Conservation (phyloP, 2,797 vertebrate genomes). For the Megalops cyprinoides region DNA sequence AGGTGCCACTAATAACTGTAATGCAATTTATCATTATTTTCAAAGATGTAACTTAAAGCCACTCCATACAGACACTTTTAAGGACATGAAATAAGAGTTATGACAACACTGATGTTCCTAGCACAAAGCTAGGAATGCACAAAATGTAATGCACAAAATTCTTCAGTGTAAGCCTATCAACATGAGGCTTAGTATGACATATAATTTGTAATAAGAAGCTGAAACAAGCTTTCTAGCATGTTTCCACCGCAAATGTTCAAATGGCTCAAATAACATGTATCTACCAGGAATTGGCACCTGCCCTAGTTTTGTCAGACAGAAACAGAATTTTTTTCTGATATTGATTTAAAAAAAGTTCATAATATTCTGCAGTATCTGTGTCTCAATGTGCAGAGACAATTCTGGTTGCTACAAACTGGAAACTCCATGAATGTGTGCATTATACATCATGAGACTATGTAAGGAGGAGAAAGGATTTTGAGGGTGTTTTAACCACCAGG, state of each 20-base stretch:
- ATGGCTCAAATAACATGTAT: background rate
- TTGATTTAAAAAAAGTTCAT: background rate
- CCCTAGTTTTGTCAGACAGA: background rate
- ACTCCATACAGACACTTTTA: too few relatives aligned
- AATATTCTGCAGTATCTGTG: background rate
- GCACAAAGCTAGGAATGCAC: background rate
- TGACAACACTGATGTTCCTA: background rate
- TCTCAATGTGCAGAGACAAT: background rate
- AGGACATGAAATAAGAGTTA: background rate
- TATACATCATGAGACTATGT: too few relatives aligned
- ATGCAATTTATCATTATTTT: too few relatives aligned
- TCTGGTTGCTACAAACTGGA: background rate
- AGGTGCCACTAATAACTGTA: too few relatives aligned
- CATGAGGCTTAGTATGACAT: background rate
- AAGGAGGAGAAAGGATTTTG: background rate
- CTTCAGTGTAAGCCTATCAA: background rate
- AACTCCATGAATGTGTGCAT: background rate
- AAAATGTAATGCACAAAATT: background rate
- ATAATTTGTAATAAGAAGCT: background rate
- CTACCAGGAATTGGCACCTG: background rate
- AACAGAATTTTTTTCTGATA: background rate
- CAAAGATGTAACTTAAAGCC: too few relatives aligned
- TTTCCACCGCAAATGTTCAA: background rate
- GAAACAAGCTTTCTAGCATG: too few relatives aligned
- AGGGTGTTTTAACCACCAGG: background rate